Evolutionary conservation across 1,140 invertebrate genomes (phyloP), one percentile per base, ranked within the genome.

Genomic region (Drosophila mojavensis): DNA sequence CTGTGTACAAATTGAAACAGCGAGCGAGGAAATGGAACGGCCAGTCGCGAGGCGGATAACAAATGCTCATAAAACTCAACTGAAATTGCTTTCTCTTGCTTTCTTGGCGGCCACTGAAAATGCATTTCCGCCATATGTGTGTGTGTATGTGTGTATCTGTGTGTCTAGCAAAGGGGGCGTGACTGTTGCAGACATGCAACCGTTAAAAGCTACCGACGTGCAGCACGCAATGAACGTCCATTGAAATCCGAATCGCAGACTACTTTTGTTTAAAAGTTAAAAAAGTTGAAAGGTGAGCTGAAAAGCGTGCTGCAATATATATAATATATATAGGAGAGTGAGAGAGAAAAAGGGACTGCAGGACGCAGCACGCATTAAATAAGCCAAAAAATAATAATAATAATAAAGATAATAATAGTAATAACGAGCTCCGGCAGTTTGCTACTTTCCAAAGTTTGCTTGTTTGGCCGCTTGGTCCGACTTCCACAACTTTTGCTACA

Each of bases 81-180:
- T 75, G 83, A 82, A 88, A 88, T 89, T 81, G 83, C 84, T 89
- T 88, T 88, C 83, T 83, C 83, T 78, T 86, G 83, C 83, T 74
- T 82, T 82, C 83, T 88, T 88, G 84, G 83, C 84, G 79, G 76
- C 80, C 84, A 83, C 82, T 88, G 82, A 68, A 86, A 86, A 83
- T 86, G 82, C 82, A 86, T 88, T 86, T 86, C 76, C 84, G 65
- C 65, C 61, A 60, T 59, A 54, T 74, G 59, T 55, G 51, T 66
- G 51, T 45, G 45, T 45, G 43, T 45, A 11, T 17, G 66, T 63
- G 26, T 10, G 10, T 41, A 24, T 41, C 13, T 61, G 71, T 56
- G 50, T 15, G 65, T 30, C 28, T 36, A 33, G 28, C 30, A 41
- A 15, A 51, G 60, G 59, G 76, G 82, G 83, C 83, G 82, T 86